Percentiles rank a stretch among this genome's conserved stretches.
These are phyloP conservation scores for Acanthosoma haemorrhoidale DNA, from an alignment of 2,888 invertebrate genomes.

Conservation along the genomic window DNA sequence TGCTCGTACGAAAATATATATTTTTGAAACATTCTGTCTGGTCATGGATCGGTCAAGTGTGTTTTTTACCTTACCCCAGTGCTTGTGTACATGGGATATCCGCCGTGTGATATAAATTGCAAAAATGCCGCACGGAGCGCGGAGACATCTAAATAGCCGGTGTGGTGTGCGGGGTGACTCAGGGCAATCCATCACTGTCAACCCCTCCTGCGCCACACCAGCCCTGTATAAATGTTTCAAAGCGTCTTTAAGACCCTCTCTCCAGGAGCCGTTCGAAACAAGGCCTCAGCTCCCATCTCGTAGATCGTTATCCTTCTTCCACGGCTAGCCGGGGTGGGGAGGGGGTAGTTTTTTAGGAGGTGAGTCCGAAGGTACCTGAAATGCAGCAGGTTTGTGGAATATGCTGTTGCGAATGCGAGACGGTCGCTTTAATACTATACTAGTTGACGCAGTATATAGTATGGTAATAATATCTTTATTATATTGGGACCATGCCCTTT, in stretches of 20 bases:
- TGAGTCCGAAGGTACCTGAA: too few relatives aligned
- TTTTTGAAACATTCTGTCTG: too few relatives aligned
- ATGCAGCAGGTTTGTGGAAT: too few relatives aligned
- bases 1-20: too few relatives aligned
- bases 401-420: too few relatives aligned
- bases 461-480: too few relatives aligned
- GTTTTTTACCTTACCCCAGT: too few relatives aligned
- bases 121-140: slow-evolving; percentile 6
- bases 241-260: slow-evolving; percentile 36
- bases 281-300: not conserved
- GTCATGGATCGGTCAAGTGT: too few relatives aligned
- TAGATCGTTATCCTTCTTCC: slow-evolving; percentile 13
- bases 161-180: slow-evolving; percentile 34
- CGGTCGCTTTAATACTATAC: too few relatives aligned
- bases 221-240: slow-evolving; percentile 38
- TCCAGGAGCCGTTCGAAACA: slow-evolving; percentile 8
- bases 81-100: not conserved
- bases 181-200: slow-evolving; percentile 22
- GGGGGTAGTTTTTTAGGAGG: too few relatives aligned
- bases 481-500: too few relatives aligned
- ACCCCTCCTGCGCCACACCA: slow-evolving; percentile 11
- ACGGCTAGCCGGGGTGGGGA: not conserved
- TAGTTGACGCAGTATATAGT: too few relatives aligned
- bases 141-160: slow-evolving; percentile 37
- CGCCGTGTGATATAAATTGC: not conserved